phyloP scores from a whole-genome alignment of 2,797 vertebrate species.

The Takifugu ocellatus region DNA sequence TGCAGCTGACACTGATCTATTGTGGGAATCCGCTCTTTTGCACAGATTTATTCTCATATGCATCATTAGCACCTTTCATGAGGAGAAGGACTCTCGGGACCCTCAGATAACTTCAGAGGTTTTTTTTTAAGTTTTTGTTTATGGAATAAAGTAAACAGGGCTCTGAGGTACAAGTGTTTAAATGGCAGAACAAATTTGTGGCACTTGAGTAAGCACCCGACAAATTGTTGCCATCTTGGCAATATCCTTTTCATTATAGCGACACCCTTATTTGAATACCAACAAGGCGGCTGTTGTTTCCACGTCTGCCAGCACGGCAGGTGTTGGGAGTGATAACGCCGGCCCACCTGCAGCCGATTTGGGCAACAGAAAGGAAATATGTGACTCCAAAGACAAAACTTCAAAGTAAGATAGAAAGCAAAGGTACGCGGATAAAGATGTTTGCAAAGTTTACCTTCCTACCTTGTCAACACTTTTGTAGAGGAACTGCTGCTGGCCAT shows the following conservation, averaged over 20 bases:
- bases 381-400: slow-evolving; percentile 1
- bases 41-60: slow-evolving; percentile 22
- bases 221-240: slow-evolving; percentile 46
- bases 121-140: not conserved
- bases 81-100: not conserved
- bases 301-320: slow-evolving; percentile 42
- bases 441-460: too few species aligned
- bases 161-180: not conserved
- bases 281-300: slow-evolving; percentile 46
- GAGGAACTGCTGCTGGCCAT: too few species aligned
- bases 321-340: slow-evolving; percentile 47
- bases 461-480: too few species aligned
- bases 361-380: slow-evolving; percentile 30
- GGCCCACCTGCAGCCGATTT: slow-evolving; percentile 47
- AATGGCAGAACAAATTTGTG: slow-evolving; percentile 18
- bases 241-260: slow-evolving; percentile 50
- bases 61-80: slow-evolving; percentile 25
- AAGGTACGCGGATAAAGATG: too few species aligned
- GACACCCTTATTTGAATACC: slow-evolving; percentile 48
- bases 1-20: slow-evolving; percentile 35
- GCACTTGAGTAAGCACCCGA: slow-evolving; percentile 35
- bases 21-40: slow-evolving; percentile 30
- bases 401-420: too few species aligned
- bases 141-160: not conserved
- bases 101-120: not conserved